Base-by-base conservation (phyloP, 2,888 invertebrate species). In the Lathronympha strigana region DNA sequence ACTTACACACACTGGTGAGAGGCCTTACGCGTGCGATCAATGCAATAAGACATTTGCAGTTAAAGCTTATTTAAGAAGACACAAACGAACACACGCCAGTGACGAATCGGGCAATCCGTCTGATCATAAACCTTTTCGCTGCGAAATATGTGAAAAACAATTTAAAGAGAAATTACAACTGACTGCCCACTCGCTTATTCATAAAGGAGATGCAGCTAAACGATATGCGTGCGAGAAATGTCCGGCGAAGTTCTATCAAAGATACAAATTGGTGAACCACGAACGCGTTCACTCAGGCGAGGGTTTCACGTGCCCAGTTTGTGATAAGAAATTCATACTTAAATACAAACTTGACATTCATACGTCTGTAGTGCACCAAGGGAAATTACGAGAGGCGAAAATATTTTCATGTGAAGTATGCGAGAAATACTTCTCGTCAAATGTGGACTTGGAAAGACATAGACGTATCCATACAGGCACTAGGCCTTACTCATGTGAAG, bases 1-100 rank as follows among this genome's bases (percentile, higher is more conserved):
- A 6, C 4, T n/a, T 15, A 33, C 33, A 3, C 58, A 58, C 58
- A 49, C 36, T 6, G 47, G 15, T 8, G 36, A 60, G 23, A 47
- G 23, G 13, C 21, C 33, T 4, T 60, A 21, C 23, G 21, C 23
- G 4, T 60, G 58, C 17, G 58, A 60, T 3, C 4, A 23, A 5
- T 60, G 58, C 21, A 4, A 33, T 11, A 49, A 23, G 23, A 23
- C 36, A 2, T 49, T 60, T 4, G 13, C 15, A 2, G 1, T 2
- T 11, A 58, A 36, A 15, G 21, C 8, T 1, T 38, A 21, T 17
- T 23, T 54, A 15, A 36, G 0, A 9, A 54, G 23, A 23, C 53
- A 54, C 11, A 0, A 38, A 17, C 6, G 23, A 13, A 3, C 17
- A 9, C 53, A 38, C 4, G n/a, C 33, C 8, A 21, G 23, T 2